phyloP scores from a whole-genome alignment of 2,797 vertebrate species.

The Pseudochaenichthys georgianus region DNA sequence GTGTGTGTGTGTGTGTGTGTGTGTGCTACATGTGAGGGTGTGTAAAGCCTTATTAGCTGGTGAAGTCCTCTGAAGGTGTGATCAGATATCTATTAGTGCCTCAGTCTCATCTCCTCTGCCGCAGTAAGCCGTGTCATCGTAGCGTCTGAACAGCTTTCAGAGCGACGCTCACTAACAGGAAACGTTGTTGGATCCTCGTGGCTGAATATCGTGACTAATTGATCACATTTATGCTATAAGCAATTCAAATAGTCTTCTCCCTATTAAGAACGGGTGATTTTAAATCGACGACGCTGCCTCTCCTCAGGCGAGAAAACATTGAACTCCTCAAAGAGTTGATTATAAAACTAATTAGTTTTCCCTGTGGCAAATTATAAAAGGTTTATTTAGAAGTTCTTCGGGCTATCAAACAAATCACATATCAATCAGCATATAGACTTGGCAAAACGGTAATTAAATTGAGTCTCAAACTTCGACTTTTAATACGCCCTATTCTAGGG shows the following conservation, averaged over 20 bases:
- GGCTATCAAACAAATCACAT: too few species aligned
- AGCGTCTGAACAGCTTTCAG: neutral
- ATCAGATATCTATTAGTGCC: constrained; percentile 24
- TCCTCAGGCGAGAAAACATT: constrained; percentile 32
- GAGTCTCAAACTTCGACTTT: too few species aligned
- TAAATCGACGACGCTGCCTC: neutral
- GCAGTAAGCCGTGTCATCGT: neutral
- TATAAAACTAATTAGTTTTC: constrained; percentile 16
- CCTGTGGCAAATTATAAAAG: neutral
- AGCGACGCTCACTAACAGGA: constrained; percentile 21
- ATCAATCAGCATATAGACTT: too few species aligned
- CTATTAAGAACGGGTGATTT: constrained; percentile 1
- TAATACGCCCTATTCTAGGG: too few species aligned
- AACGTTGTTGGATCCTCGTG: neutral
- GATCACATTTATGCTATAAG: constrained; percentile 24
- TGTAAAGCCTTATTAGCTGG: constrained; percentile 20
- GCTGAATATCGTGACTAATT: constrained; percentile 26
- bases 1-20: neutral
- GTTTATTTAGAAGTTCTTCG: too few species aligned
- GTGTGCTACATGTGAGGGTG: neutral
- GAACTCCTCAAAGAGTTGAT: constrained; percentile 12
- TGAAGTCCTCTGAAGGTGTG: constrained; percentile 19
- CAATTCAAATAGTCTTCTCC: constrained; percentile 22
- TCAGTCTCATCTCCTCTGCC: too few species aligned
- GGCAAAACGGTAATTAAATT: too few species aligned